Percentiles rank a stretch among this genome's conserved stretches.
Evolutionary conservation across 2,113 vertebrate genomes (phyloP).

Genomic region (Dipodomys merriami): DNA sequence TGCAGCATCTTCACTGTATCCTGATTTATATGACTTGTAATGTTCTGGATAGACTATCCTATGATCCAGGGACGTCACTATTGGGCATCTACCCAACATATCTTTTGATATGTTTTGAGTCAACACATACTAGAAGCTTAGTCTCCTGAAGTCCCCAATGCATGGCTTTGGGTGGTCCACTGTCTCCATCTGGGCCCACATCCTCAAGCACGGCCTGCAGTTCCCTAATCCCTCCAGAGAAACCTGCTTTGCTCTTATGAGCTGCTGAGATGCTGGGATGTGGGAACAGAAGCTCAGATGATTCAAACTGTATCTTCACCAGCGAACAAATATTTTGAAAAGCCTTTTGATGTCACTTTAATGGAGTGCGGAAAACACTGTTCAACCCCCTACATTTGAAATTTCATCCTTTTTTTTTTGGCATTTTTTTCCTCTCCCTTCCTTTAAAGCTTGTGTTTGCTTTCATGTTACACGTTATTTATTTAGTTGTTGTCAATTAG

Average conservation of each 20-base stretch:
- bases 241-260: neutral
- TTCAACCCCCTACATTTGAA: conserved; percentile 5
- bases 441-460: conserved; percentile 82
- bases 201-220: accelerated
- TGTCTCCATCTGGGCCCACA: neutral
- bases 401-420: conserved; percentile 79
- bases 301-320: conserved; percentile 66
- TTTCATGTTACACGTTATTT: conserved; percentile 83
- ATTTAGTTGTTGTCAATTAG: conserved; percentile 87
- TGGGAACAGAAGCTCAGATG: neutral
- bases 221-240: neutral
- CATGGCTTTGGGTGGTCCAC: neutral
- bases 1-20: no score
- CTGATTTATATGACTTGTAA: no score
- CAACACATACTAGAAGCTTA: neutral
- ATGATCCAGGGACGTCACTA: no score
- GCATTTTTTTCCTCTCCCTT: conserved; percentile 61
- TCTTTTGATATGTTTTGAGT: neutral
- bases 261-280: accelerated
- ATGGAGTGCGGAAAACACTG: conserved; percentile 65
- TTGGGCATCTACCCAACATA: no score
- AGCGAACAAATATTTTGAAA: conserved; percentile 83
- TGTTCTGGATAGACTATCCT: no score
- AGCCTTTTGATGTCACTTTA: conserved; percentile 82
- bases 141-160: accelerated